Conservation (phyloP, 2,113 vertebrate genomes). For the Cyprinodon brontotheroides region DNA sequence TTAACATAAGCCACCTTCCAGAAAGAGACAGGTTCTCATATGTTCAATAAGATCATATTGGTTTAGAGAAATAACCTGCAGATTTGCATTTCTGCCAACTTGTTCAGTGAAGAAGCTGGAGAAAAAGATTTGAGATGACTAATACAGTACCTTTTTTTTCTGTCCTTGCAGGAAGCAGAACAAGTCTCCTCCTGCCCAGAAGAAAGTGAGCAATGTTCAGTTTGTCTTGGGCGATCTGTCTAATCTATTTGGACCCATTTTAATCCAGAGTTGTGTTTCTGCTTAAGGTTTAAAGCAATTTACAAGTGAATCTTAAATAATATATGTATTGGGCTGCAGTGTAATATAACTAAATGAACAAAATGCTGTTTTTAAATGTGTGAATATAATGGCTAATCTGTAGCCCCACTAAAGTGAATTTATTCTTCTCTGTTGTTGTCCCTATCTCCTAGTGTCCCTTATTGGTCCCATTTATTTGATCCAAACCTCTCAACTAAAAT, state of each 20-base stretch:
- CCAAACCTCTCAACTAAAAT: not conserved
- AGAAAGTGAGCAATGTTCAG: constrained; percentile 84
- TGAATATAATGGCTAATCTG: not conserved
- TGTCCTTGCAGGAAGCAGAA: constrained; percentile 82
- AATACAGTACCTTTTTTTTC: constrained; percentile 2
- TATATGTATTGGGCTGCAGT: not conserved
- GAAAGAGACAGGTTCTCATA: not conserved
- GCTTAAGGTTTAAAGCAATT: not conserved
- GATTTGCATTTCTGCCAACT: not conserved
- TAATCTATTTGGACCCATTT: not conserved
- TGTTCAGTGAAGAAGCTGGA: not conserved
- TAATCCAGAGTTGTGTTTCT: not conserved
- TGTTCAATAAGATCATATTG: not conserved
- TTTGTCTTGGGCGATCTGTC: not conserved
- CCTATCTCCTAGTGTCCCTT: not conserved
- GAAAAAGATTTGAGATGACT: not conserved
- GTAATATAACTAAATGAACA: not conserved
- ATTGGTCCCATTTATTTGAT: not conserved
- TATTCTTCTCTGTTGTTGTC: not conserved
- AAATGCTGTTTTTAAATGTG: no score
- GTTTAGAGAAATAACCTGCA: not conserved
- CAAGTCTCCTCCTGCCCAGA: constrained; percentile 74
- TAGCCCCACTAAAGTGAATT: not conserved
- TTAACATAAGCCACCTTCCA: not conserved
- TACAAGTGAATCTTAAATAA: not conserved